These are phyloP conservation scores for Dioctria rufipes DNA, from an alignment of 2,888 invertebrate genomes.

Conservation along the genomic window DNA sequence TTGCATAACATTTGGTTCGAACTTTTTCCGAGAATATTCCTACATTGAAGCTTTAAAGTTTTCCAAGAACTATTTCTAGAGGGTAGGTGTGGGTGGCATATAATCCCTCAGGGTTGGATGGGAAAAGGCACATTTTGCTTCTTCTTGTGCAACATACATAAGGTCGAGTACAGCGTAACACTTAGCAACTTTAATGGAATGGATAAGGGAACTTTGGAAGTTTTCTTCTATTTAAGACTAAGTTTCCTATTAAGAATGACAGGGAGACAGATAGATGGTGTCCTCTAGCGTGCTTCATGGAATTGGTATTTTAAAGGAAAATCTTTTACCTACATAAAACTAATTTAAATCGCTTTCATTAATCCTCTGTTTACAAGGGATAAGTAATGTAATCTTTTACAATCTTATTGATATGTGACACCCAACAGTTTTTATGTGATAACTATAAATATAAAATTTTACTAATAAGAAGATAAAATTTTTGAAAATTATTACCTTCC, in stretches of 20 bases:
- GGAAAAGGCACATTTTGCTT: constrained; percentile 32
- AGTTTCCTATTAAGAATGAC: constrained; percentile 19
- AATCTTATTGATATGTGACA: too few species aligned
- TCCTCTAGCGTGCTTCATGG: constrained; percentile 7
- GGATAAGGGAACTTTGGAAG: constrained; percentile 45
- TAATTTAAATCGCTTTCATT: too few species aligned
- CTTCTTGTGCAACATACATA: constrained; percentile 5
- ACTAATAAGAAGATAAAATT: too few species aligned
- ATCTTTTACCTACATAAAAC: too few species aligned
- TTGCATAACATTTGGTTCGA: constrained; percentile 31
- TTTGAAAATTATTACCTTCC: too few species aligned
- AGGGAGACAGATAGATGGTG: background rate
- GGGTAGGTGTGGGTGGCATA: background rate
- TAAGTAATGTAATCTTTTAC: too few species aligned
- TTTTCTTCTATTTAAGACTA: constrained; percentile 36
- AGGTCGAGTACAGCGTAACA: constrained; percentile 13
- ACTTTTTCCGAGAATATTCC: constrained; percentile 10
- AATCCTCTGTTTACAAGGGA: too few species aligned
- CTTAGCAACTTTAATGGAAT: constrained; percentile 50
- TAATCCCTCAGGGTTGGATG: background rate
- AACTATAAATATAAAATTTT: too few species aligned
- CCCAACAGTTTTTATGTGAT: too few species aligned
- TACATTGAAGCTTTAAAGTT: constrained; percentile 32
- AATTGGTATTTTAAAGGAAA: too few species aligned
- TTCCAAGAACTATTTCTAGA: constrained; percentile 22